Percentiles rank a stretch among this genome's conserved stretches.
Conservation (phyloP, 30 jellyfish, hydroid and myxozoan species). For the Aurelia sp. region DNA sequence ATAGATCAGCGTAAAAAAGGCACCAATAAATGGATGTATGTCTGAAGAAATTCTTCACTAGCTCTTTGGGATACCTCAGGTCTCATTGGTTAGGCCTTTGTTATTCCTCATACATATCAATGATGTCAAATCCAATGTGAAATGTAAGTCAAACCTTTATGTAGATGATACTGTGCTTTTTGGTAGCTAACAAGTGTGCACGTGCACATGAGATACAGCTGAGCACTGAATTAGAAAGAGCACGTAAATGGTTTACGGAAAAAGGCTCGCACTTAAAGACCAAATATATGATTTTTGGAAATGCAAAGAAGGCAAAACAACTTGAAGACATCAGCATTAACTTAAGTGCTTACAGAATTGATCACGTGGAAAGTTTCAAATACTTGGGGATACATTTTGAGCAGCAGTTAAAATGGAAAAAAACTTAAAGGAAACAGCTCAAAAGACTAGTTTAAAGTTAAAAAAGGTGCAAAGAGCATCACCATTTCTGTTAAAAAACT, state of each 20-base stretch:
- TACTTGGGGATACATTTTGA: slow-evolving; percentile 33
- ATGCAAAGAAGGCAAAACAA: slow-evolving; percentile 14
- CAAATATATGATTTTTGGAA: slow-evolving; percentile 35
- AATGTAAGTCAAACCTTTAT: slow-evolving; percentile 16
- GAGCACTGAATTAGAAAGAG: slow-evolving; percentile 16
- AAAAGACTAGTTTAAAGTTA: no score
- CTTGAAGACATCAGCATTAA: slow-evolving; percentile 37
- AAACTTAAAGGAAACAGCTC: no score
- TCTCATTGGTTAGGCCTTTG: not conserved
- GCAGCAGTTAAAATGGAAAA: slow-evolving; percentile 42
- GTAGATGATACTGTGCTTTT: slow-evolving; percentile 15
- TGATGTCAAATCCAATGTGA: not conserved
- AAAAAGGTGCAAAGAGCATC: slow-evolving; percentile 22
- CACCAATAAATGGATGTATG: slow-evolving; percentile 9
- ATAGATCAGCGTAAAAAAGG: not conserved
- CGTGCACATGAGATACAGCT: not conserved
- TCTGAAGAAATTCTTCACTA: slow-evolving; percentile 1
- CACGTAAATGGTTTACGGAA: slow-evolving; percentile 33
- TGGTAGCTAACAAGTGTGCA: slow-evolving; percentile 21
- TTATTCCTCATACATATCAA: not conserved
- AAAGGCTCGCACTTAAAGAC: slow-evolving; percentile 49
- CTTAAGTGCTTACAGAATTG: slow-evolving; percentile 9
- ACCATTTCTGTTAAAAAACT: slow-evolving; percentile 22
- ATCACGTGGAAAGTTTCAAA: slow-evolving; percentile 44
- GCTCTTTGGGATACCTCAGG: slow-evolving; percentile 19